These are phyloP conservation scores for Bursaphelenchus okinawaensis DNA, from an alignment of 2,888 invertebrate species.

Conservation along the genomic window DNA sequence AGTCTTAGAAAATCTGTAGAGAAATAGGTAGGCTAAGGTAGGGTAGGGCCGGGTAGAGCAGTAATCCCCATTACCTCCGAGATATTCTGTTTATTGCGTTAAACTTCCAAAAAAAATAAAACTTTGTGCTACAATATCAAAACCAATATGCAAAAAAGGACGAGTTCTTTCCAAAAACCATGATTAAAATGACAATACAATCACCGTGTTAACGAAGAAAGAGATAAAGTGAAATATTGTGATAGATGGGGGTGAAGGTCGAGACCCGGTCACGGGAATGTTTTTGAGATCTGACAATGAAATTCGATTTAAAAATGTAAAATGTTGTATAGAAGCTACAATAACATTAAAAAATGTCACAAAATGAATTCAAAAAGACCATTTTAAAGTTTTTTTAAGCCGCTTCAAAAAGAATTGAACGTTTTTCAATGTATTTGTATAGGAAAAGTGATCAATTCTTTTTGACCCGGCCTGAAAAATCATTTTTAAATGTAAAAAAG, in stretches of 20 bases:
- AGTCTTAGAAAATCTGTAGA: no score
- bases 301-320: background rate
- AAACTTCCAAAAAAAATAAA: background rate
- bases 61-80: background rate
- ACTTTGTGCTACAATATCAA: background rate
- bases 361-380: background rate
- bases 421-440: no score
- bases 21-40: no score
- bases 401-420: no score
- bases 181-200: background rate
- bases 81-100: background rate
- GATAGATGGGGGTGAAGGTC: background rate
- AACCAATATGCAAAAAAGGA: background rate
- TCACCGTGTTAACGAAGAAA: background rate
- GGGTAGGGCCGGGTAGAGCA: no score
- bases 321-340: background rate
- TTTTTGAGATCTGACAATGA: background rate
- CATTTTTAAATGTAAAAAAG: background rate
- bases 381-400: background rate
- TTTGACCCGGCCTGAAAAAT: no score
- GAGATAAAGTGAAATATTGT: background rate
- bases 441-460: no score
- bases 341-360: background rate
- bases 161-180: no score
- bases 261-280: background rate